A percentile compares a stretch with the other conserved stretches of the same genome.
Evolutionary conservation across 2,113 vertebrate species (phyloP).

Genomic region (Tragelaphus scriptus): DNA sequence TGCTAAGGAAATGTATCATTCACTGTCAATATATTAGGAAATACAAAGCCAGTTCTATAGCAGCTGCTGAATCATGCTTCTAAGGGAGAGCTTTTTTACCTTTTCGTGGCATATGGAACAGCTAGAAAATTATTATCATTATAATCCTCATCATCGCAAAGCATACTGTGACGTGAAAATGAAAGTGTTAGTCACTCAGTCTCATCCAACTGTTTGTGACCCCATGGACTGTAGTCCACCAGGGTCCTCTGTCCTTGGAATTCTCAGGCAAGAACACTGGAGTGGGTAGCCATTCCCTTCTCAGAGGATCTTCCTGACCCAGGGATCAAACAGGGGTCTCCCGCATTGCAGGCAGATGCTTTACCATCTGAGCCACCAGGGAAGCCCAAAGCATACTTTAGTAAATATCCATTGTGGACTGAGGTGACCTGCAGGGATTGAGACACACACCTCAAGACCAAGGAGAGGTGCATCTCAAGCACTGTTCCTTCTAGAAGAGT

Average conservation of each 20-base stretch:
- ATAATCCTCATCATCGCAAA: neutral
- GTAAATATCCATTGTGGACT: neutral
- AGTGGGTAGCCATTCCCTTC: neutral
- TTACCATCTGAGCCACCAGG: neutral
- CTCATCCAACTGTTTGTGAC: accelerated
- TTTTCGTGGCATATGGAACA: neutral
- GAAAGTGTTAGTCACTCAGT: neutral
- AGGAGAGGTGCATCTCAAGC: neutral
- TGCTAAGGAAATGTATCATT: neutral
- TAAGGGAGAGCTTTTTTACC: neutral
- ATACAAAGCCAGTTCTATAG: neutral
- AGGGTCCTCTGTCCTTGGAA: neutral
- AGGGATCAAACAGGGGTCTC: neutral
- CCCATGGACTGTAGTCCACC: neutral
- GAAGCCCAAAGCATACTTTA: neutral
- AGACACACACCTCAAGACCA: neutral
- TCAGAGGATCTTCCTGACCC: neutral
- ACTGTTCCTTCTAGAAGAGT: neutral
- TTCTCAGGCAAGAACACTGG: neutral
- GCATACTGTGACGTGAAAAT: neutral
- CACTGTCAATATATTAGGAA: neutral
- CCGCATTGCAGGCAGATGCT: neutral
- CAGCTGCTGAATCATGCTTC: neutral
- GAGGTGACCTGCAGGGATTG: neutral
- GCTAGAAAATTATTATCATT: neutral